Base-by-base conservation (phyloP, 2,888 invertebrate species). In the Ethmia dodecea region DNA sequence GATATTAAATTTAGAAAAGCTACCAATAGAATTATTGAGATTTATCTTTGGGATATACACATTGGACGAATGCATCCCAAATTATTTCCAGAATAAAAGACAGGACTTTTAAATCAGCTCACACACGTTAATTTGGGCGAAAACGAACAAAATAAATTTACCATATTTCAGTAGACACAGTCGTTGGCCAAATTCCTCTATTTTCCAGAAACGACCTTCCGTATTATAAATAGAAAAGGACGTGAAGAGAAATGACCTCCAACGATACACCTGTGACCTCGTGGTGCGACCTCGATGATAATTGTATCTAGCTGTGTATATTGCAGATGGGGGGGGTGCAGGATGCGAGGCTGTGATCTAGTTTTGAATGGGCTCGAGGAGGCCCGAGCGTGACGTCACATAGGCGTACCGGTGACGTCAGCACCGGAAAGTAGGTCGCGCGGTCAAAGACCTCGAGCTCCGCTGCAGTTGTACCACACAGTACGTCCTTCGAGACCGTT, bases 361-460 rank as follows among this genome's bases (percentile, higher is more conserved):
- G 57, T 84, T 83, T 81, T 84, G 83, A 84, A 83, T 84, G 83
- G 68, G 73, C 67, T 66, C 50, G 65, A 55, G 66, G 75, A 72
- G 78, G 77, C 76, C 69, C 58, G 61, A 49, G 42, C 49, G 59
- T 83, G 78, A 84, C 83, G 83, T 83, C 80, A 81, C 55, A 69
- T 67, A 74, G 79, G 78, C 78, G 78, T 74, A 74, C 52, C 73
- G 42, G 68, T 84, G 83, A 84, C 84, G 84, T 84, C 74, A 83
- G 61, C 55, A 43, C 37, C 35, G 39, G 55, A 73, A 83, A 81
- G 53, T 84, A 49, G 84, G 84, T 68, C 83, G 64, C 62, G 55
- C 75, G 81, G 75, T 70, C 78, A 65, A 56, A 50, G 78, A 81
- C 71, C 80, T 57, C 60, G 47, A 47, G 42, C 43, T 42, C 54